Evolutionary conservation across 2,888 invertebrate genomes (phyloP).

Genomic region (Hirtodrosophila confusa): DNA sequence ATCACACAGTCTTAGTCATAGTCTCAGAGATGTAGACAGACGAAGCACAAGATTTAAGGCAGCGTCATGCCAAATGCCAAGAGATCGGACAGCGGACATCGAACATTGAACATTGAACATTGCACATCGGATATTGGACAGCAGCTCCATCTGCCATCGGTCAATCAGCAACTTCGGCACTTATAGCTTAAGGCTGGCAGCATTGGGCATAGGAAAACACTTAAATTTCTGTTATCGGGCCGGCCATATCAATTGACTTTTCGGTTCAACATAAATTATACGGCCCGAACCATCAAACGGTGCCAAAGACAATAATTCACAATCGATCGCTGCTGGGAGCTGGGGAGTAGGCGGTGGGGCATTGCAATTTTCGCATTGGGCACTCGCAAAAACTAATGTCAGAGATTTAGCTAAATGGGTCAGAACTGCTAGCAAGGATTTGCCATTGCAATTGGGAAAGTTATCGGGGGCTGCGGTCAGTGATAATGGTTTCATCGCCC

Average conservation of each 20-base stretch:
- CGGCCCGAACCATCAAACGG: conserved; percentile 36
- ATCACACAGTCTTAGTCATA: conserved; percentile 66
- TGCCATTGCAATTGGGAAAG: conserved; percentile 52
- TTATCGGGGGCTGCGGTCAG: conserved; percentile 37
- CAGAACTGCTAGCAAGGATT: conserved; percentile 50
- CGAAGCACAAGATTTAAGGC: conserved; percentile 27
- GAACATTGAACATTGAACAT: conserved; percentile 3
- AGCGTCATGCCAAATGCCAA: conserved; percentile 60
- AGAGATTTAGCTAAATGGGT: conserved; percentile 80
- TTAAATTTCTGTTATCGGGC: conserved; percentile 67
- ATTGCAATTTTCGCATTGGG: conserved; percentile 82
- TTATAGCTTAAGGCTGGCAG: conserved; percentile 32
- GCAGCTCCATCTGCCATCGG: conserved; percentile 52
- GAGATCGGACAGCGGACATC: too few species aligned
- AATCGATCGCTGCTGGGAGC: conserved; percentile 42
- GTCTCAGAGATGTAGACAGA: conserved; percentile 1
- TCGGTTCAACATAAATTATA: conserved; percentile 73
- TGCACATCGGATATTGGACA: conserved; percentile 23
- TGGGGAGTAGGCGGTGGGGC: conserved; percentile 15
- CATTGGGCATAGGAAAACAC: conserved; percentile 61
- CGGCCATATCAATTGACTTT: conserved; percentile 76
- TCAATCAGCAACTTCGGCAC: conserved; percentile 43
- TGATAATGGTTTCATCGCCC: conserved; percentile 68
- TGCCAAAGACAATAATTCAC: conserved; percentile 73
- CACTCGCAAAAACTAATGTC: conserved; percentile 78